Conservation (phyloP, 1,140 invertebrate species). For the Delia radicum region DNA sequence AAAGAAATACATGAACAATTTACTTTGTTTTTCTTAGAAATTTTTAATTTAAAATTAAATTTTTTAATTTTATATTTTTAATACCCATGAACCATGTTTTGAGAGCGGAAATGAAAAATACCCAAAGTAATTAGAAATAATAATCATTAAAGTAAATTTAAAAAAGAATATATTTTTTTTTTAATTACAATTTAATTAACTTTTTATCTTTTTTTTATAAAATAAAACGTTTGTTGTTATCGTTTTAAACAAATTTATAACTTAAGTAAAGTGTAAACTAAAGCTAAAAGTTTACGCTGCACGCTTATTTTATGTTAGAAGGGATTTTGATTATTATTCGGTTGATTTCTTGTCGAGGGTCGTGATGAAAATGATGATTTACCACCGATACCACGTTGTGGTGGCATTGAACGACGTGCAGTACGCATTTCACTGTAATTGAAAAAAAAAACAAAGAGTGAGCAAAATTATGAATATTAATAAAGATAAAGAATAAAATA, state of each 20-base stretch:
- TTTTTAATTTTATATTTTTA: no score
- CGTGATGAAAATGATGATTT: slow-evolving; percentile 52
- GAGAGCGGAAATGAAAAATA: neutral
- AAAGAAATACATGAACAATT: slow-evolving; percentile 6
- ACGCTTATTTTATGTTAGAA: slow-evolving; percentile 58
- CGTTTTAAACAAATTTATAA: slow-evolving; percentile 43
- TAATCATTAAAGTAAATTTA: no score
- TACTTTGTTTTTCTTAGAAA: no score
- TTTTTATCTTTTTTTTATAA: neutral
- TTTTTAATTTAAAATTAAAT: no score
- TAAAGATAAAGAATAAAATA: slow-evolving; percentile 2
- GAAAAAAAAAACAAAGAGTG: neutral
- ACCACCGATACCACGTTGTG: slow-evolving; percentile 51
- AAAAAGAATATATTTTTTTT: no score
- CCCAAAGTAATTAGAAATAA: neutral
- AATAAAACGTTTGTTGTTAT: slow-evolving; percentile 2
- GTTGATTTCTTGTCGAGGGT: slow-evolving; percentile 52
- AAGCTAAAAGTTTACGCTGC: slow-evolving; percentile 56
- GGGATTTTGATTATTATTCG: slow-evolving; percentile 51
- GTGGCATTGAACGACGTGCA: slow-evolving; percentile 56
- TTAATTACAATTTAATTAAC: no score
- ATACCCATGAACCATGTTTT: neutral
- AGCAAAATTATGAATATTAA: neutral
- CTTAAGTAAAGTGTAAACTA: slow-evolving; percentile 57
- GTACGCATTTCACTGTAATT: slow-evolving; percentile 61